Evolutionary conservation across 2,888 invertebrate genomes (phyloP).

Genomic region (Petrolisthes manimaculis): DNA sequence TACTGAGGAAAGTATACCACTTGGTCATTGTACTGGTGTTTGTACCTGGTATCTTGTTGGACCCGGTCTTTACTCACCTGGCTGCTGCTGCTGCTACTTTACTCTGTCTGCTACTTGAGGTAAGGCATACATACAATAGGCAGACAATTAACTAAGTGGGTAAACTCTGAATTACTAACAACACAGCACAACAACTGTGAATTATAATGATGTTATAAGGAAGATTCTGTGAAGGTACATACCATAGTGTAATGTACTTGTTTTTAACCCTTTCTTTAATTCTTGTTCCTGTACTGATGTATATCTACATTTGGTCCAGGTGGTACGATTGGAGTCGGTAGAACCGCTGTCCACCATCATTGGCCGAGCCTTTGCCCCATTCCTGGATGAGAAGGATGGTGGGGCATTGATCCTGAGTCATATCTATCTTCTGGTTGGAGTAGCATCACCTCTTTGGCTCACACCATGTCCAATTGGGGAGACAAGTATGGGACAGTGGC

Average conservation of each 20-base stretch:
- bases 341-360: constrained; percentile 79
- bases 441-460: constrained; percentile 86
- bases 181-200: too few species aligned
- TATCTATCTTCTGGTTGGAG: constrained; percentile 86
- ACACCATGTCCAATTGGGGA: constrained; percentile 67
- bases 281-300: too few species aligned
- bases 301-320: constrained; percentile 71
- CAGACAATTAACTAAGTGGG: too few species aligned
- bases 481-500: background rate
- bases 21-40: constrained; percentile 83
- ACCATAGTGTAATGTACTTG: too few species aligned
- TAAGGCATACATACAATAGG: constrained; percentile 68
- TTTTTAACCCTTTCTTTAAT: too few species aligned
- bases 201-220: too few species aligned
- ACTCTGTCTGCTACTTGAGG: constrained; percentile 82
- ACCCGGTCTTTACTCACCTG: constrained; percentile 80
- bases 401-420: constrained; percentile 87
- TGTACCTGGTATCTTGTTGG: constrained; percentile 81
- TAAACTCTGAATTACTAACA: too few species aligned
- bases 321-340: constrained; percentile 79
- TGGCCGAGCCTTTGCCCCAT: constrained; percentile 80
- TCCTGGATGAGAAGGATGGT: constrained; percentile 89
- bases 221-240: too few species aligned
- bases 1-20: constrained; percentile 86
- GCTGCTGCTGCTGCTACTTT: constrained; percentile 83